Conservation (phyloP, 2,797 vertebrate species). For the Salmo trutta region DNA sequence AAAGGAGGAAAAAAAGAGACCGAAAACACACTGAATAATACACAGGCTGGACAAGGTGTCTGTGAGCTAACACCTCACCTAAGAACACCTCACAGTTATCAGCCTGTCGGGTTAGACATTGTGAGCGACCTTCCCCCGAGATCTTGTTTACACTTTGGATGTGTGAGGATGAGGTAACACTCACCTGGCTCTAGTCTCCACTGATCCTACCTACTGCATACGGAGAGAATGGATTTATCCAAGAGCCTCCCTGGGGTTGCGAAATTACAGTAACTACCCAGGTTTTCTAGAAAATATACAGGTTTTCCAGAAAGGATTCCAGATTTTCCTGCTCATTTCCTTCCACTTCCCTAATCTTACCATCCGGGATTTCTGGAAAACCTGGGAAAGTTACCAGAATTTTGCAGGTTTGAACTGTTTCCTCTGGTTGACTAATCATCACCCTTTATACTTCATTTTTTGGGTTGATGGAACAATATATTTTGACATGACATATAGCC, state of each 20-base stretch:
- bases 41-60: slow-evolving; percentile 27
- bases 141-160: slow-evolving; percentile 26
- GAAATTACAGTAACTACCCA: not conserved
- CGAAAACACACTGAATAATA: slow-evolving; percentile 29
- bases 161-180: slow-evolving; percentile 9
- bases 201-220: not conserved
- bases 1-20: not conserved
- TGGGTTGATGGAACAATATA: not conserved
- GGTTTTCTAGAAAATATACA: not conserved
- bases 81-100: slow-evolving; percentile 27
- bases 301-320: not conserved
- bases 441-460: not conserved
- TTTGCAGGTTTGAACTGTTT: too few relatives aligned
- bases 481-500: not conserved
- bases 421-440: too few relatives aligned
- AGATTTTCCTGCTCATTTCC: too few relatives aligned
- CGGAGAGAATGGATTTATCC: not conserved
- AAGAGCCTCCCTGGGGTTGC: not conserved
- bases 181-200: slow-evolving; percentile 20
- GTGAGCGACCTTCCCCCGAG: slow-evolving; percentile 15
- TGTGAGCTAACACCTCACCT: slow-evolving; percentile 34
- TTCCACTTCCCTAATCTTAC: too few relatives aligned
- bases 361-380: too few relatives aligned
- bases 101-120: slow-evolving; percentile 21
- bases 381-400: too few relatives aligned